Base-by-base conservation (phyloP, 2,888 invertebrate species). In the Pyrrhia umbra region DNA sequence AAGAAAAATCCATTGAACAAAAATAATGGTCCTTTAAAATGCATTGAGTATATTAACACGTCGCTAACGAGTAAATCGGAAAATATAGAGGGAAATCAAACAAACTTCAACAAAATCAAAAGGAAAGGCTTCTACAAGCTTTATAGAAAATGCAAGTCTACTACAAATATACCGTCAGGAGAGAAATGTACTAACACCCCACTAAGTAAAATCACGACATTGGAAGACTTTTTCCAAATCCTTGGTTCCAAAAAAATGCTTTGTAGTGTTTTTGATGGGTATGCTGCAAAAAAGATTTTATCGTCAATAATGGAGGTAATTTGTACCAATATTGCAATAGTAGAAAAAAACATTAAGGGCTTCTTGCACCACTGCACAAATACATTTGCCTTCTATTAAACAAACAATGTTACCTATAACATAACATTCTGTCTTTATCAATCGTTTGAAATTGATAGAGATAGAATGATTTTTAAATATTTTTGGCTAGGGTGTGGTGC, bases 211-310 rank as follows among this genome's bases (percentile, higher is more conserved):
- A 90, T 94, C 47, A 79, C 70, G 1, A 90, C 84, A 75, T 62
- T 92, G n/a, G 90, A 93, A 1, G 92, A 93, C n/a, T 94, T 94
- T 68, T 88, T 90, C 27, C 81, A 87, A 85, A 83, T 85, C 23
- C 64, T 94, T n/a, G 93, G 94, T 21, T 68, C 88, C 20, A 79
- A 81, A 21, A 90, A 87, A 77, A 43, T 75, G 1, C 74, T 93
- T 30, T 81, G 87, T 13, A 83, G 80, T 60, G 85, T 91, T 18
- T 85, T 92, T 75, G 89, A 92, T 70, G 89, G 84, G 13, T 68
- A 77, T 47, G 59, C 79, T 37, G 86, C 77, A 16, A 87, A 83
- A 34, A 92, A 88, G 70, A 88, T 94, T 62, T 49, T 93, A 45
- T 79, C 85, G 0, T 86, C 85, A 15, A 21, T 94, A 60, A 65